Evolutionary conservation across 2,113 vertebrate species (phyloP).

Genomic region (Amphilophus citrinellus): DNA sequence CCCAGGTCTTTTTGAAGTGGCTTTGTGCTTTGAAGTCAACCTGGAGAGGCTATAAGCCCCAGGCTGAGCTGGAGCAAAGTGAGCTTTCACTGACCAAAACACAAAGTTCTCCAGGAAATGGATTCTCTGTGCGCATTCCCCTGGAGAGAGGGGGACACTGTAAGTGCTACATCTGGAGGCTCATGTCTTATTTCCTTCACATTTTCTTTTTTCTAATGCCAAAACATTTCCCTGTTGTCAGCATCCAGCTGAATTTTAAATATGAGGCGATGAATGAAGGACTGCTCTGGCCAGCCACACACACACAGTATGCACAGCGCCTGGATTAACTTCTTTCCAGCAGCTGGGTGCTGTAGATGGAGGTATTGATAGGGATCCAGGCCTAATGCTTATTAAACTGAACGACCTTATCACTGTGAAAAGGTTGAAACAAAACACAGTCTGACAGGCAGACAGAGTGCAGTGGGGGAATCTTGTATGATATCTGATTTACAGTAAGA

Average conservation of each 20-base stretch:
- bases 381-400: conserved; percentile 73
- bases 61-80: conserved; percentile 64
- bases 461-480: neutral
- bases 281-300: neutral
- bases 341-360: conserved; percentile 36
- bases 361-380: conserved; percentile 70
- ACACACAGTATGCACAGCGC: neutral
- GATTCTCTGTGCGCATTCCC: conserved; percentile 15
- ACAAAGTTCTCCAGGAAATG: conserved; percentile 21
- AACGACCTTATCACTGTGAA: conserved; percentile 66
- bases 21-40: conserved; percentile 77
- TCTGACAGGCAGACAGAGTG: conserved; percentile 3
- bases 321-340: conserved; percentile 69
- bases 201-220: neutral
- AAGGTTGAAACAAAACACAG: conserved; percentile 47
- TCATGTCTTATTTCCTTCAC: neutral
- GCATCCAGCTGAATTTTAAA: conserved; percentile 15
- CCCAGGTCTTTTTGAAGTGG: conserved; percentile 77
- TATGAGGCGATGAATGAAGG: neutral
- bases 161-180: neutral
- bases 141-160: neutral
- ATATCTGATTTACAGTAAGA: conserved; percentile 17
- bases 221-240: neutral
- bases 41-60: conserved; percentile 59
- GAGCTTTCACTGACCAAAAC: conserved; percentile 59